Evolutionary conservation across 2,888 invertebrate genomes (phyloP).

Genomic region (Charanyca ferruginea): DNA sequence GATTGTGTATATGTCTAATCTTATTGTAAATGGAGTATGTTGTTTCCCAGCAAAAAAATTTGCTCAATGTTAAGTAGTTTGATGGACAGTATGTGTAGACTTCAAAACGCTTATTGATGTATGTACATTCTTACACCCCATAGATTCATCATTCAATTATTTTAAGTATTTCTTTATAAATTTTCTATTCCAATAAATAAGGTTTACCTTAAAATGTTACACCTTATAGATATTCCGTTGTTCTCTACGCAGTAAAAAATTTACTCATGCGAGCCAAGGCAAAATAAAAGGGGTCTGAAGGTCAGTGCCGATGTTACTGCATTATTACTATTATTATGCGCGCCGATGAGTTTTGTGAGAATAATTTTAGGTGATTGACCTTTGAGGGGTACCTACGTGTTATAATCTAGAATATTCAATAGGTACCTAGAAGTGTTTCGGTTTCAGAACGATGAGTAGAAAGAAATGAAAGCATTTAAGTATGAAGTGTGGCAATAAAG

Average conservation of each 20-base stretch:
- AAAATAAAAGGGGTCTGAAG: conserved; percentile 57
- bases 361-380: conserved; percentile 46
- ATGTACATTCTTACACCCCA: too few species aligned
- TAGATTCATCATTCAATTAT: too few species aligned
- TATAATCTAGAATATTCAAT: neutral
- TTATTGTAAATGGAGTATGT: too few species aligned
- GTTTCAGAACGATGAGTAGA: neutral
- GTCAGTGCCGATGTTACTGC: conserved; percentile 42
- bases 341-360: conserved; percentile 25
- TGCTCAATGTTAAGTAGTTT: too few species aligned
- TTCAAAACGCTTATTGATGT: too few species aligned
- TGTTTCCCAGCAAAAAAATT: too few species aligned
- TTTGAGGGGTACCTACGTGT: conserved; percentile 5
- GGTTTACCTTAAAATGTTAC: conserved; percentile 5
- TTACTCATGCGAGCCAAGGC: conserved; percentile 33
- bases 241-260: conserved; percentile 29
- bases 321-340: conserved; percentile 39
- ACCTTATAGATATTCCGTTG: conserved; percentile 15
- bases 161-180: neutral
- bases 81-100: too few species aligned
- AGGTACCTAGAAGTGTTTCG: neutral
- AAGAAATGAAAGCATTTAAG: neutral
- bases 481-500: neutral
- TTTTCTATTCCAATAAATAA: neutral
- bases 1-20: too few species aligned